Evolutionary conservation across 2,888 invertebrate genomes (phyloP).

Genomic region (Tetropium fuscum): DNA sequence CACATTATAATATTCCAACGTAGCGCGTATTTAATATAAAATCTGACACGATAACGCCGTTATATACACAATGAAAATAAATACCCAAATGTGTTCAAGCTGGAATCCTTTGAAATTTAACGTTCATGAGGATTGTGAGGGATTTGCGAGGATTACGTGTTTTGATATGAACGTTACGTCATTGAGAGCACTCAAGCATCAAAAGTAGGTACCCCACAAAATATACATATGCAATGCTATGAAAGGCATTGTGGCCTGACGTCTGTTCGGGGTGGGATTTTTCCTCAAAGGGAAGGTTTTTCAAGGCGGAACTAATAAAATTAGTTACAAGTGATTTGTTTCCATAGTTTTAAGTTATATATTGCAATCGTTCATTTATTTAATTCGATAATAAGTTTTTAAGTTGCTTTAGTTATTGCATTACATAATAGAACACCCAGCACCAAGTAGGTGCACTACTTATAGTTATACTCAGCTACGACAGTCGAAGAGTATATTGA

Average conservation of each 20-base stretch:
- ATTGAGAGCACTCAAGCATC: slow-evolving; percentile 34
- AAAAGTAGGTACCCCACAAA: slow-evolving; percentile 23
- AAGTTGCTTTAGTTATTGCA: too few species aligned
- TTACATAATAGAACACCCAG: too few species aligned
- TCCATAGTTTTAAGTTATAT: too few species aligned
- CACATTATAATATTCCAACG: slow-evolving; percentile 36
- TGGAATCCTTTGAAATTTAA: slow-evolving; percentile 51
- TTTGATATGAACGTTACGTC: slow-evolving; percentile 46
- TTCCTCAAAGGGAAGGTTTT: slow-evolving; percentile 6
- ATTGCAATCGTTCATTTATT: too few species aligned
- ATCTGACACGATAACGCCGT: slow-evolving; percentile 45
- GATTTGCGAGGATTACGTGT: slow-evolving; percentile 47
- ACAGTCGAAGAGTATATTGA: too few species aligned
- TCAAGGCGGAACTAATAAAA: not conserved
- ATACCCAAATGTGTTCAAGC: slow-evolving; percentile 52
- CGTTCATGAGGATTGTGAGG: slow-evolving; percentile 47
- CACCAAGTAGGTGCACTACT: too few species aligned
- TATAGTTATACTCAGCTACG: too few species aligned
- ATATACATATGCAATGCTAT: slow-evolving; percentile 20
- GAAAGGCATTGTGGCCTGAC: slow-evolving; percentile 14
- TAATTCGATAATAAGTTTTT: too few species aligned
- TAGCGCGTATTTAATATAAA: slow-evolving; percentile 36
- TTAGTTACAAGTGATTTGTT: too few species aligned
- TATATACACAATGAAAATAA: slow-evolving; percentile 51
- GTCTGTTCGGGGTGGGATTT: slow-evolving; percentile 1